Base-by-base conservation (phyloP, 2,113 vertebrate genomes). In the Sylvia atricapilla region DNA sequence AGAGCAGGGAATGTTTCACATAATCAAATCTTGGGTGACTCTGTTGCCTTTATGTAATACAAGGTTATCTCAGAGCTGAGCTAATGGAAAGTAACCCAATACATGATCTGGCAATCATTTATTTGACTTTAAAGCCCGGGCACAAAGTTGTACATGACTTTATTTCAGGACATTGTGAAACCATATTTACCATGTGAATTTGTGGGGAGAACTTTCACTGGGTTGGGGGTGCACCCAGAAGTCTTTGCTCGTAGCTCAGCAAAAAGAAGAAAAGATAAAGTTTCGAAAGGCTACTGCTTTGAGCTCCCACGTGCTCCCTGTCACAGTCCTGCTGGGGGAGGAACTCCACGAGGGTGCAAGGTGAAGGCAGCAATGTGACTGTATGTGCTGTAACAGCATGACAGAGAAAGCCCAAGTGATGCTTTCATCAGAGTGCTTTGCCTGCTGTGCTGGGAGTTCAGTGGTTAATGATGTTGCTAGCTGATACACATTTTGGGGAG, bases 41-140 rank as follows among this genome's bases (percentile, higher is more conserved):
- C 82, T 67, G 83, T 90, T 7, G n/a, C 87, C 74, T 94, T 94
- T 76, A n/a, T 55, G 55, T 50, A 93, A 81, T 46, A 11, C 39
- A 37, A 85, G 94, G 84, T 97, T 97, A 97, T 97, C 95, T 95
- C 46, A 9, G 53, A 74, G 49, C 87, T 78, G 72, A 91, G 89
- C 84, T 94, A 89, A 91, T 91, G 88, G 92, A 95, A 94, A 94
- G 87, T 84, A 96, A 95, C 67, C 58, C 89, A 95, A 75, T 78
- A 87, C 79, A 15, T 15, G 87, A 84, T 56, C 73, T 85, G 88
- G 87, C 93, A 87, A 53, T 86, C 19, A 12, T 81, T 92, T 95
- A 72, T 94, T 91, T 90, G 85, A 81, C 74, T 90, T 95, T 43
- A 92, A 84, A 90, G 67, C 63, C 66, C 1, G 0, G 86, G 64